Evolutionary conservation across 2,113 vertebrate species (phyloP), one percentile per base, ranked within the genome.

Genomic region (Columba livia): DNA sequence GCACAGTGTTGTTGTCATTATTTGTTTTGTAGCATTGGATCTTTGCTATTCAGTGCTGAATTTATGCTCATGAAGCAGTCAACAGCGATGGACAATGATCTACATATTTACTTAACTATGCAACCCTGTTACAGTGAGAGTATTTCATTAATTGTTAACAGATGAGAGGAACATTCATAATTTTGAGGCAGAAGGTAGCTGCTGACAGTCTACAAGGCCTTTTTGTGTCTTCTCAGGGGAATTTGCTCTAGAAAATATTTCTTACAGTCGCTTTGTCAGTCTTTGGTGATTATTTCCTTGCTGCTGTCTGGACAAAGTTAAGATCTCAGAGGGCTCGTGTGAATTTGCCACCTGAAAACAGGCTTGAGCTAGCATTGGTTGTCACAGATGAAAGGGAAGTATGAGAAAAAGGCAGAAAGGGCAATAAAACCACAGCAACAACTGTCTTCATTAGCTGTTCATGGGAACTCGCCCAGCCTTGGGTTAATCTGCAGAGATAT

Each of bases 231-330:
- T 36, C 56, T 83, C 14, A 19, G 38, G 47, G 21, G 25, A 26
- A 72, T 23, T 88, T 15, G 15, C 20, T 85, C 36, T 72, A 70
- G 50, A 79, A 94, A 57, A 17, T 74, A 12, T 79, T 96, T 79
- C 66, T 92, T 31, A 47, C 32, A 38, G 15, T 23, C 56, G 26
- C 2, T 87, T 85, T 75, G 44, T 38, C 53, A 66, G 58, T 50
- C 57, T 82, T 87, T 70, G 58, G 36, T 85, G 44, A 24, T 92
- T 42, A 67, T 79, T 91, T 91, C 44, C 66, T 69, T 83, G 54
- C 67, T 88, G 62, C 64, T 80, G 0, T 28, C 48, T 88, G 85
- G 79, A n/a, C 32, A 91, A 57, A 12, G 11, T 29, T 62, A 34
- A 56, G 15, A 24, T 90, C 50, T 93, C 56, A 60, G 91, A 86